These are phyloP conservation scores for Bombus ignitus DNA, from an alignment of 1,140 invertebrate species.

Conservation along the genomic window DNA sequence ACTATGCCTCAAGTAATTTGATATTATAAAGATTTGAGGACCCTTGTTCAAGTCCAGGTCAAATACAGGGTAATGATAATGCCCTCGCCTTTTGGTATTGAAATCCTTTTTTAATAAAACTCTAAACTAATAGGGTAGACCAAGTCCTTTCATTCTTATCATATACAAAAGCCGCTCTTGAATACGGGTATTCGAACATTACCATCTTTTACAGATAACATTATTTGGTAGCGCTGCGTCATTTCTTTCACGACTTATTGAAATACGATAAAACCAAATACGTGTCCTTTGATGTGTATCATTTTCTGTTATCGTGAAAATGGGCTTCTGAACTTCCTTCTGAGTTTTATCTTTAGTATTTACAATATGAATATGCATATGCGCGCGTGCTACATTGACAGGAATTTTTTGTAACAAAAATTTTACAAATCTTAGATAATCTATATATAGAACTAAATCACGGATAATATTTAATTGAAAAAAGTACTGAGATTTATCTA, in stretches of 20 bases:
- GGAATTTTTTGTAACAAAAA: not conserved
- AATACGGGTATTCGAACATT: constrained; percentile 35
- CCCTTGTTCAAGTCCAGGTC: too few species aligned
- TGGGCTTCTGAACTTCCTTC: too few species aligned
- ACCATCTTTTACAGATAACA: constrained; percentile 22
- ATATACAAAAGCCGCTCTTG: constrained; percentile 17
- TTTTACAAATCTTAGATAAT: not conserved
- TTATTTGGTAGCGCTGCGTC: constrained; percentile 9
- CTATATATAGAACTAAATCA: not conserved
- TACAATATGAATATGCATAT: not conserved
- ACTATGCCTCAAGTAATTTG: not conserved
- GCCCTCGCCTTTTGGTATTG: constrained; percentile 14
- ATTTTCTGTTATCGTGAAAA: not conserved
- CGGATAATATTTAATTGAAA: not conserved
- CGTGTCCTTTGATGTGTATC: not conserved
- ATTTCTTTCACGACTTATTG: constrained; percentile 31
- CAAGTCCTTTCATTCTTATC: constrained; percentile 21
- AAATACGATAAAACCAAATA: constrained; percentile 29
- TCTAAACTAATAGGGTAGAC: constrained; percentile 11
- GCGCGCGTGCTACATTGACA: not conserved
- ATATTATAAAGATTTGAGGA: not conserved
- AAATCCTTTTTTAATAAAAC: constrained; percentile 40
- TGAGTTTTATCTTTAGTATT: not conserved
- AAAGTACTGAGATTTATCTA: not conserved
- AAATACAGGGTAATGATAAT: constrained; percentile 7